These are phyloP conservation scores for Leptinotarsa tumamoca DNA, from an alignment of 2,888 invertebrate genomes.

Conservation along the genomic window DNA sequence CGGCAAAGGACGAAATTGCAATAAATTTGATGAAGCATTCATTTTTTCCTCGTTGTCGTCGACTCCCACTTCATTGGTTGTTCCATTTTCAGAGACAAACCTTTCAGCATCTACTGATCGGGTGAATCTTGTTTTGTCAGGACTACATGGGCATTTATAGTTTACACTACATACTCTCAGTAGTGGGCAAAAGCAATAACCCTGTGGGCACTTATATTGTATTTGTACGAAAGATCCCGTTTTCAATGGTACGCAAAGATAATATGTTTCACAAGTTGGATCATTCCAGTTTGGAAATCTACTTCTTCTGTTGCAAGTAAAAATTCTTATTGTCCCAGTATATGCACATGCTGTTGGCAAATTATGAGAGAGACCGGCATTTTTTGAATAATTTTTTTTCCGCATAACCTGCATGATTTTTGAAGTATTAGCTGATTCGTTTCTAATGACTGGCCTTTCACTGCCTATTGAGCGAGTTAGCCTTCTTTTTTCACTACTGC, in stretches of 20 bases:
- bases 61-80: no score
- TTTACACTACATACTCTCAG: constrained; percentile 63
- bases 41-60: no score
- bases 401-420: no score
- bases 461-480: neutral
- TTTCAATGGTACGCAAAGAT: constrained; percentile 62
- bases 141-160: constrained; percentile 61
- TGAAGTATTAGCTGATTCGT: no score
- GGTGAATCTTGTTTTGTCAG: neutral
- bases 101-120: no score
- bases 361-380: no score
- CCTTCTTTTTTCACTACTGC: neutral
- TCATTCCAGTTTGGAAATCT: constrained; percentile 44
- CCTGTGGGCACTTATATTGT: constrained; percentile 28
- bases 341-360: constrained; percentile 13
- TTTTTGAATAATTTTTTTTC: no score
- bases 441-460: no score
- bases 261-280: constrained; percentile 61
- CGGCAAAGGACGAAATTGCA: no score
- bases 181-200: constrained; percentile 63
- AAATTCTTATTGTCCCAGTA: constrained; percentile 20
- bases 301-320: constrained; percentile 40
- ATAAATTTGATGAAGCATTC: no score
- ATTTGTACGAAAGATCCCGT: constrained; percentile 62
- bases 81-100: no score